Base-by-base conservation (phyloP, 2,888 invertebrate species). In the Ophion ventricosus region DNA sequence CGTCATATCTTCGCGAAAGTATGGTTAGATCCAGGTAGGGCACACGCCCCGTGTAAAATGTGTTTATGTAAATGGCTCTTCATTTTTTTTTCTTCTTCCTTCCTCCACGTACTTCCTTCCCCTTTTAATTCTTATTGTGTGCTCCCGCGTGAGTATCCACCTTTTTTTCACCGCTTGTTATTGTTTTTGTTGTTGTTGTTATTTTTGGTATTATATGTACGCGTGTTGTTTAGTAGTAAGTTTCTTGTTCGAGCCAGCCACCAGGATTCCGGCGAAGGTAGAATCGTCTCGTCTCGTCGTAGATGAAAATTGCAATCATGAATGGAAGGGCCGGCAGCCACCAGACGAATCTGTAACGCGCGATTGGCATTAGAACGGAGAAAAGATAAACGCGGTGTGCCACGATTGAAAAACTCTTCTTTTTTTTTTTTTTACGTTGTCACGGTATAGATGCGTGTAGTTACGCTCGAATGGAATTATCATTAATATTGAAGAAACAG, bases 261-360 rank as follows among this genome's bases (percentile, higher is more conserved):
- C 99, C 99, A 88, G 99, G 99, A 95, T 98, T 98, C 95, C 98
- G 97, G 95, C 99, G 97, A 94, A 99, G 96, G 95, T 99, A 98
- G 96, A 98, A 98, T 94, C 99, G 97, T 94, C 99, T 97, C 94
- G 97, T 96, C 95, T 99, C 99, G 95, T 99, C 99, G 95, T 99
- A 99, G 94, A 99, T 97, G 96, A 99, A 99, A 95, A 99, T 99
- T 93, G 98, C 96, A 94, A 99, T 95, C 96, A 98, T 98, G 96
- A 99, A 99, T 90, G 99, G 99, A 93, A 99, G 95, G 91, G 99
- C 99, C 89, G 99, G 98, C 95, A 99, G 95, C 99, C 99, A 99
- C 99, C 99, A 99, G 92, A 98, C 97, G 94, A 98, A 98, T 95
- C 99, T 99, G 93, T 87, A 73, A 73, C 43, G 43, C 43, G 43